Evolutionary conservation across 1,140 invertebrate species (phyloP).

Genomic region (Solenopsis fugax): DNA sequence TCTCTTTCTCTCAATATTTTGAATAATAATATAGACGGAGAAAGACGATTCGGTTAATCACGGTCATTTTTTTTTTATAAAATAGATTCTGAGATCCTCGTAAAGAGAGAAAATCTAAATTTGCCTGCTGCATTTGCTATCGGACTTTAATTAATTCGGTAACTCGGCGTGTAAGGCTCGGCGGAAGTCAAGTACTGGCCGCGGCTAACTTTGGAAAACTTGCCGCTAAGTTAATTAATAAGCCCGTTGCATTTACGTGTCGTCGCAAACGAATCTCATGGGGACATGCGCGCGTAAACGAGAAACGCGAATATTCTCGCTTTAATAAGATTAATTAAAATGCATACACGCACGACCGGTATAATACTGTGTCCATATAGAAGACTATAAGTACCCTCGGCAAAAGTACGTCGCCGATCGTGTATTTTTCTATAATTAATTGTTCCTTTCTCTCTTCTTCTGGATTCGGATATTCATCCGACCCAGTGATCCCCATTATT

Average conservation of each 20-base stretch:
- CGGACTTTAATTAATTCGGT: slow-evolving; percentile 20
- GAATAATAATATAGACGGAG: neutral
- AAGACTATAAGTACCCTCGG: slow-evolving; percentile 46
- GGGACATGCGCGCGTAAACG: neutral
- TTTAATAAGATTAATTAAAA: slow-evolving; percentile 56
- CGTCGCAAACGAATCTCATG: neutral
- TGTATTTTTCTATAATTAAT: slow-evolving; percentile 35
- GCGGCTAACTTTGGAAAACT: slow-evolving; percentile 5
- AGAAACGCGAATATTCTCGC: neutral
- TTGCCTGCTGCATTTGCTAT: neutral
- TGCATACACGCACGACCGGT: slow-evolving; percentile 1
- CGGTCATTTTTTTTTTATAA: neutral
- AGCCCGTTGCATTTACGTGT: slow-evolving; percentile 27
- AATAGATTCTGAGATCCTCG: neutral
- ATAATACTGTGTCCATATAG: slow-evolving; percentile 58
- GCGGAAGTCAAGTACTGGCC: neutral
- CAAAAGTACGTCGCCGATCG: slow-evolving; percentile 16
- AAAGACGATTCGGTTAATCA: neutral
- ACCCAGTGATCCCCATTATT: neutral
- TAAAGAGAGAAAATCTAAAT: neutral
- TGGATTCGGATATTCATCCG: neutral
- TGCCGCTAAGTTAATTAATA: slow-evolving; percentile 26
- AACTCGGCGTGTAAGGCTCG: slow-evolving; percentile 10
- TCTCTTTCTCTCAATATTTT: neutral
- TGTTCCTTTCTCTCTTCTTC: neutral